Percentiles rank a stretch among this genome's conserved stretches.
phyloP scores from a whole-genome alignment of 2,113 vertebrate genomes.

The Mobula birostris region DNA sequence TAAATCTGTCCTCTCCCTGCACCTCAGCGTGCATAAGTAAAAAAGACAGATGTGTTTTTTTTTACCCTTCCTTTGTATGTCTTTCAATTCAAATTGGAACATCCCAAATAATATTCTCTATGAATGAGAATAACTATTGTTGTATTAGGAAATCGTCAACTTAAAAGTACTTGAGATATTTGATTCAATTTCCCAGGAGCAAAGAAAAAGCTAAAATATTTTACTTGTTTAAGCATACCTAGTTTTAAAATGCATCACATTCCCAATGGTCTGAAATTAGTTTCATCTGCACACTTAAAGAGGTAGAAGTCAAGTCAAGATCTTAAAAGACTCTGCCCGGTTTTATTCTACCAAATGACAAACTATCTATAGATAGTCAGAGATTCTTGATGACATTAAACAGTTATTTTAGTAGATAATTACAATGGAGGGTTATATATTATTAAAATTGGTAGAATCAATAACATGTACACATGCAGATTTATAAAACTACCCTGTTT shows the following conservation, averaged over 20 bases:
- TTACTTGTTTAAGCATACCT: neutral
- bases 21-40: neutral
- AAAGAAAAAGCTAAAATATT: neutral
- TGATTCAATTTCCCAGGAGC: neutral
- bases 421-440: neutral
- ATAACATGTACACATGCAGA: neutral
- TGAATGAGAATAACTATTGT: neutral
- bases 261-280: neutral
- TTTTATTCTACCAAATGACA: neutral
- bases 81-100: neutral
- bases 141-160: neutral
- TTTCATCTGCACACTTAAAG: constrained; percentile 2
- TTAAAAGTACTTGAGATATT: neutral
- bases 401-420: neutral
- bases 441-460: neutral
- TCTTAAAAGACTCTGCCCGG: neutral
- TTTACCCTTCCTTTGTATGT: neutral
- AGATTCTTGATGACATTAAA: neutral
- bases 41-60: neutral
- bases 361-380: neutral
- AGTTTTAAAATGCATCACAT: too few relatives aligned
- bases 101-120: neutral
- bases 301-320: neutral
- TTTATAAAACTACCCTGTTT: neutral
- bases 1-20: neutral